These are phyloP conservation scores for Atlantisia rogersi DNA, from an alignment of 2,113 vertebrate genomes.

Conservation along the genomic window DNA sequence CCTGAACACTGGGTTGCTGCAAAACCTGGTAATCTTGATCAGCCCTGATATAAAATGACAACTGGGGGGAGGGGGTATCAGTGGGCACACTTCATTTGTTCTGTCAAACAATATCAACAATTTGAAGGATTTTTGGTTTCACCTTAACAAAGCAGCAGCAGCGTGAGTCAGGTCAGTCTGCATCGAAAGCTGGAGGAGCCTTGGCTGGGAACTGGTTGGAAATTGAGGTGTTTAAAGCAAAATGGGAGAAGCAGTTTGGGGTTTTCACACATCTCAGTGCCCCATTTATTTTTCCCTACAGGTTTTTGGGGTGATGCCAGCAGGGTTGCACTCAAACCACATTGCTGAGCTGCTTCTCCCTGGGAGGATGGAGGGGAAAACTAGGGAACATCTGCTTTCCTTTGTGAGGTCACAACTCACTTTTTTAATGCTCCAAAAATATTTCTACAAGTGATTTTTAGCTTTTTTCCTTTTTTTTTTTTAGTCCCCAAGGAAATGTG, in stretches of 20 bases:
- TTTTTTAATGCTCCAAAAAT: not conserved
- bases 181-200: not conserved
- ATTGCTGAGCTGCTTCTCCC: not conserved
- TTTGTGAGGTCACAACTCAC: not conserved
- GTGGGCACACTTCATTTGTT: not conserved
- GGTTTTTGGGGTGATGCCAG: not conserved
- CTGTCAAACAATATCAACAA: not conserved
- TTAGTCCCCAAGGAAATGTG: not conserved
- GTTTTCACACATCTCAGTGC: fast-evolving
- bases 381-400: fast-evolving
- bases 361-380: not conserved
- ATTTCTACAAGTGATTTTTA: fast-evolving
- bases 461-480: not conserved
- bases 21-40: not conserved
- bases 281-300: not conserved
- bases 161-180: fast-evolving
- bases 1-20: not conserved
- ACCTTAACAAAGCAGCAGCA: not conserved
- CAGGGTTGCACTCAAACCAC: not conserved
- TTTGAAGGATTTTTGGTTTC: not conserved
- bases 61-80: not conserved
- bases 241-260: not conserved
- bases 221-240: not conserved
- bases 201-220: not conserved
- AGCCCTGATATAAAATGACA: not conserved